Percentiles rank a stretch among this genome's conserved stretches.
Conservation (phyloP, 2,113 vertebrate genomes). For the Halcyon senegalensis region DNA sequence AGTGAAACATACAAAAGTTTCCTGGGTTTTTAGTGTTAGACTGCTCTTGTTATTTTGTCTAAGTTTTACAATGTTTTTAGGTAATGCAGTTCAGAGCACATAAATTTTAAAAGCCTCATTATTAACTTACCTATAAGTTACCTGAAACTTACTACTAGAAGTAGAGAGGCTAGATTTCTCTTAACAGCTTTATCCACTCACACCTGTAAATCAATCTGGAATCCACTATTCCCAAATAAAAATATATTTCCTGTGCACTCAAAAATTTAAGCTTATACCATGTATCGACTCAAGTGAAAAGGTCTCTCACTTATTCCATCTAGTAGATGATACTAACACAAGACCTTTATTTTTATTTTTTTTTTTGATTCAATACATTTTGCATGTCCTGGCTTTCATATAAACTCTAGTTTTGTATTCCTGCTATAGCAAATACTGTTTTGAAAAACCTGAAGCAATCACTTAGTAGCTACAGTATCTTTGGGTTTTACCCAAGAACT, state of each 20-base stretch:
- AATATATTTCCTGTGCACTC: not conserved
- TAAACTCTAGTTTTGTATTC: constrained; percentile 29
- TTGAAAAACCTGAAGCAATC: constrained; percentile 47
- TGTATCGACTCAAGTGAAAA: not conserved
- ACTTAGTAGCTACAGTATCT: constrained; percentile 38
- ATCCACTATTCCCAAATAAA: not conserved
- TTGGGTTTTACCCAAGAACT: constrained; percentile 55
- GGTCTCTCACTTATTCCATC: not conserved
- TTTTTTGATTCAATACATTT: constrained; percentile 20
- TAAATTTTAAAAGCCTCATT: not conserved
- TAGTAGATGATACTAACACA: not conserved
- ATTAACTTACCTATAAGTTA: not conserved
- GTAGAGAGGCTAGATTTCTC: not conserved
- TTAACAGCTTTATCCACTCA: not conserved
- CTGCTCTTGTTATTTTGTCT: not conserved
- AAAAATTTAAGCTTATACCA: not conserved
- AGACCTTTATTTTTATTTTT: not conserved
- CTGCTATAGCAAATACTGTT: constrained; percentile 7
- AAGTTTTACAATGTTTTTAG: not conserved
- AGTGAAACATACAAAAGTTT: not conserved
- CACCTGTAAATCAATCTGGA: not conserved
- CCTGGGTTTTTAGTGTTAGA: not conserved
- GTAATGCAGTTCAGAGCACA: not conserved
- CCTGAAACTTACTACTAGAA: not conserved
- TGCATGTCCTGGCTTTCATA: constrained; percentile 38